Evolutionary conservation across 2,113 vertebrate species (phyloP), one percentile per base, ranked within the genome.

Genomic region (Sturnus vulgaris): DNA sequence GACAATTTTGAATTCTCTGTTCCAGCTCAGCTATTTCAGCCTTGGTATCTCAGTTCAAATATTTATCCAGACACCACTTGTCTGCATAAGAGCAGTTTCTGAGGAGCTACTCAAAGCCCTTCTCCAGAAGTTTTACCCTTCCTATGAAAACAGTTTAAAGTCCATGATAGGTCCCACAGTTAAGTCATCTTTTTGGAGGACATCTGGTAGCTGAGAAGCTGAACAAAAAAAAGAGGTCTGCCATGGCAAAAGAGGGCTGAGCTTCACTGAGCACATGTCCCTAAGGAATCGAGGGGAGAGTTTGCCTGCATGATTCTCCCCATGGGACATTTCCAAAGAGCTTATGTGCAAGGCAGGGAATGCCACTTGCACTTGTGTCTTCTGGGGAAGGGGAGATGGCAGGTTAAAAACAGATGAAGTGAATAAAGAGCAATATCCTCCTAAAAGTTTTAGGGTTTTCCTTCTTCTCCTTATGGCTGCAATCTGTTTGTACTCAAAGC

Each of bases 181-280:
- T 33, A 71, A 42, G 4, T 16, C 5, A 69, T 28, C 46, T 33
- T 44, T 88, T 61, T 35, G 49, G 25, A 82, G 14, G 84, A 56
- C 7, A 69, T 27, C 23, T 84, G 55, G 5, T 39, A 75, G n/a
- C 9, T 49, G n/a, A 87, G 35, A 59, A 86, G 44, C 17, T 60
- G 35, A 56, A n/a, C 18, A 28, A 63, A 56, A 52, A 52, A 71
- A 76, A 57, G 24, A 69, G 20, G 5, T 44, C 30, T 63, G 30
- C 21, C 46, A 14, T 21, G 21, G 30, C 37, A 68, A 89, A 87
- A 60, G 7, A 33, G 13, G 16, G n/a, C 57, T 1, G 1, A 89
- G 17, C 12, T 60, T 68, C 78, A 31, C 11, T 1, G 0, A 39
- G 7, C 10, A 42, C 1, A 1, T 0, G 2, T 28, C 25, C 3